These are phyloP conservation scores for Hyperoodon ampullatus DNA, from an alignment of 2,113 vertebrate genomes.

Conservation along the genomic window DNA sequence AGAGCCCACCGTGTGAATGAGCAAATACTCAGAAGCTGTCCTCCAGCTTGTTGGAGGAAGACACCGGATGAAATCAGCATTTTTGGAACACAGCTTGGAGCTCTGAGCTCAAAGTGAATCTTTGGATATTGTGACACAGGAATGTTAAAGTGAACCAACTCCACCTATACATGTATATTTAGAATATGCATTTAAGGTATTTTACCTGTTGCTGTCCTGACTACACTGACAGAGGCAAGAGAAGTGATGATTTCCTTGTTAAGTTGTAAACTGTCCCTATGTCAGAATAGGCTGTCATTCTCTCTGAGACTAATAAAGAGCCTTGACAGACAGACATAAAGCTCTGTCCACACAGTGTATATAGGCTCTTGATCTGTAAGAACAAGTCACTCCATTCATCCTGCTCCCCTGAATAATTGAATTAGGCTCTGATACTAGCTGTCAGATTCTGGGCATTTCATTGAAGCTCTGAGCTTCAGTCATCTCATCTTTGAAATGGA, in stretches of 20 bases:
- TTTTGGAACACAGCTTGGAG: neutral
- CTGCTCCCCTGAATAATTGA: neutral
- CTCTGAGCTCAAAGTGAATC: neutral
- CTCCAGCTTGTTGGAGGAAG: constrained; percentile 78
- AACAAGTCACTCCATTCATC: neutral
- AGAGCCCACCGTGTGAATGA: constrained; percentile 42
- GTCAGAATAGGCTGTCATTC: neutral
- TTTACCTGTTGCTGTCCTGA: neutral
- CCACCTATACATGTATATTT: neutral
- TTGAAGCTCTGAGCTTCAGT: neutral
- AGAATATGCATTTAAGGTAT: neutral
- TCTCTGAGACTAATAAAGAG: neutral
- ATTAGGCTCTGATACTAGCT: neutral
- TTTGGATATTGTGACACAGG: constrained; percentile 37
- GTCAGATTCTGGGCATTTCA: neutral
- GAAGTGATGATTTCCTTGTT: neutral
- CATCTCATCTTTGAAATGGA: neutral
- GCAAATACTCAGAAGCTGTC: constrained; percentile 53
- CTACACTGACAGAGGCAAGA: neutral
- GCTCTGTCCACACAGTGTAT: neutral
- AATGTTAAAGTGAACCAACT: neutral
- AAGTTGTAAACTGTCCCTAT: neutral
- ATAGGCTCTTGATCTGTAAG: neutral
- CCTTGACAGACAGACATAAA: neutral
- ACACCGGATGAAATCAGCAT: neutral